A percentile compares a stretch with the other conserved stretches of the same genome.
phyloP scores from a whole-genome alignment of 2,888 invertebrate genomes.

The Trichopria drosophilae region DNA sequence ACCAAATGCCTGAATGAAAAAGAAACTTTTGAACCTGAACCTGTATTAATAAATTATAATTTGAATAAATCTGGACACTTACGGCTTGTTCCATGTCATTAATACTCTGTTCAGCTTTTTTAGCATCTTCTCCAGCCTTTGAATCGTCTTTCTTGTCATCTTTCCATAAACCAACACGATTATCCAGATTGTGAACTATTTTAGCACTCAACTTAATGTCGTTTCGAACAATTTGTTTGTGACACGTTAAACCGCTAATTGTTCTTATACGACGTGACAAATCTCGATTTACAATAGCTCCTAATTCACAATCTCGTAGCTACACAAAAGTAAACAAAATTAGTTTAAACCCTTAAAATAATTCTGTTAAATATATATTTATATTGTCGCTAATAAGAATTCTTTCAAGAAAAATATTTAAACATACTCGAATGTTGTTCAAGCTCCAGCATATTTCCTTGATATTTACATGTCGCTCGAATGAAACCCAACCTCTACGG shows the following conservation, averaged over 20 bases:
- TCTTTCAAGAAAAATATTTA: background rate
- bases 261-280: conserved; percentile 90
- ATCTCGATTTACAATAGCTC: conserved; percentile 96
- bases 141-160: conserved; percentile 57
- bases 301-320: conserved; percentile 88
- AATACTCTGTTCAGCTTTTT: conserved; percentile 41
- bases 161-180: conserved; percentile 79
- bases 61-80: conserved; percentile 19
- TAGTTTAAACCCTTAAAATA: conserved; percentile 5
- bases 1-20: conserved; percentile 63
- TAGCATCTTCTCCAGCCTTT: conserved; percentile 38
- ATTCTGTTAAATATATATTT: background rate
- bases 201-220: conserved; percentile 92
- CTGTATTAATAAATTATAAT: background rate
- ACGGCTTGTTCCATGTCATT: conserved; percentile 51
- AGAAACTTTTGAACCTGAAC: background rate
- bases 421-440: conserved; percentile 82
- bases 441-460: conserved; percentile 99
- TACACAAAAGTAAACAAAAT: conserved; percentile 55
- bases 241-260: conserved; percentile 86
- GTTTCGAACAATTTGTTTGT: conserved; percentile 83
- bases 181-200: conserved; percentile 88
- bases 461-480: conserved; percentile 94
- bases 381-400: background rate
- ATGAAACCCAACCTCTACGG: conserved; percentile 97